phyloP scores from a whole-genome alignment of 2,113 vertebrate species.

The Xyrauchen texanus region DNA sequence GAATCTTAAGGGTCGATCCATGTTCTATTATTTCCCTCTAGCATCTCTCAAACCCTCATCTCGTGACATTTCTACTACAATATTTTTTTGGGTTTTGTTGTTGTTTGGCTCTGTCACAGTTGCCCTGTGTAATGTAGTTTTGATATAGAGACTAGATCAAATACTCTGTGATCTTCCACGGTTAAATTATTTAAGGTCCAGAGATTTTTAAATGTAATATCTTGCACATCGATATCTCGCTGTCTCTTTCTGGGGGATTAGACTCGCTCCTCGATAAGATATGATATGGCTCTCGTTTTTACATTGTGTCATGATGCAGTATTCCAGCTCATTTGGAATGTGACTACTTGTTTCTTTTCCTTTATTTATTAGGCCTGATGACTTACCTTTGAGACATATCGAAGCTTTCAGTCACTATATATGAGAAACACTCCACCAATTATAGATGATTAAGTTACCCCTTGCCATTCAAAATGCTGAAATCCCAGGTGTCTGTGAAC shows the following conservation, averaged over 20 bases:
- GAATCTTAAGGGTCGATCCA: too few species aligned
- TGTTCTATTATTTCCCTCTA: too few species aligned
- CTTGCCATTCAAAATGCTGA: constrained; percentile 46
- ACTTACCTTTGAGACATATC: constrained; percentile 55
- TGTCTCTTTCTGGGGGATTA: constrained; percentile 33
- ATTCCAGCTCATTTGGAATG: constrained; percentile 48
- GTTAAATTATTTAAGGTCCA: constrained; percentile 48
- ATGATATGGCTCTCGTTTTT: constrained; percentile 20
- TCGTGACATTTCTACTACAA: constrained; percentile 33
- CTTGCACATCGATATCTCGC: constrained; percentile 40
- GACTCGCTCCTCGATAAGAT: constrained; percentile 33
- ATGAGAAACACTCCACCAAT: constrained; percentile 59
- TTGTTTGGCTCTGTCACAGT: constrained; percentile 45
- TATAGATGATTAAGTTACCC: constrained; percentile 58
- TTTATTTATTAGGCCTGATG: constrained; percentile 52
- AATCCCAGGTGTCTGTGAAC: constrained; percentile 37
- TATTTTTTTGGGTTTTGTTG: background rate
- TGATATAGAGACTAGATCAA: constrained; percentile 49
- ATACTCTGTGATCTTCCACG: constrained; percentile 47
- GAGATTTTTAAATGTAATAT: constrained; percentile 45
- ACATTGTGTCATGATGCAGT: constrained; percentile 38
- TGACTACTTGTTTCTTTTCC: constrained; percentile 51
- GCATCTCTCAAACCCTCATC: constrained; percentile 15
- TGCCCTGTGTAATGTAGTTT: constrained; percentile 46
- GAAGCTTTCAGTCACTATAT: constrained; percentile 57